A percentile compares a stretch with the other conserved stretches of the same genome.
These are phyloP conservation scores for Aphrophora alni DNA, from an alignment of 2,888 invertebrate genomes.

Conservation along the genomic window DNA sequence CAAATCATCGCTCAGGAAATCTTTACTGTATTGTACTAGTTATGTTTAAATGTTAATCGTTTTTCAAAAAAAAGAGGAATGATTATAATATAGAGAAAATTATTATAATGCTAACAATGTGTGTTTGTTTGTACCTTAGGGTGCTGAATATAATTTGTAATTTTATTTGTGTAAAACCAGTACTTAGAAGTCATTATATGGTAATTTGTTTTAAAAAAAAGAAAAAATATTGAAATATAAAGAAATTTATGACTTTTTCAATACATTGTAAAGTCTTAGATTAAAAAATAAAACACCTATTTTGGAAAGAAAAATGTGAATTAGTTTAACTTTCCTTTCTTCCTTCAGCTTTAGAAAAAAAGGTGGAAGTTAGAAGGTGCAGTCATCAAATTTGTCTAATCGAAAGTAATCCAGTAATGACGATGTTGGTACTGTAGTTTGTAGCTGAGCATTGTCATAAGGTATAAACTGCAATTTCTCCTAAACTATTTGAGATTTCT, in stretches of 20 bases:
- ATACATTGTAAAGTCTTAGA: conserved; percentile 48
- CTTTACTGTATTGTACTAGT: conserved; percentile 27
- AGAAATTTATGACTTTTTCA: conserved; percentile 44
- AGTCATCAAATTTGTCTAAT: too few relatives aligned
- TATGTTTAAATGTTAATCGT: conserved; percentile 31
- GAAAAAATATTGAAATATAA: conserved; percentile 41
- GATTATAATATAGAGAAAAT: not conserved
- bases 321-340: too few relatives aligned
- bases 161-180: conserved; percentile 40
- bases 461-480: too few relatives aligned
- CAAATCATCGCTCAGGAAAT: conserved; percentile 4
- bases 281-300: conserved; percentile 48
- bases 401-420: too few relatives aligned
- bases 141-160: conserved; percentile 39
- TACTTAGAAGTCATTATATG: conserved; percentile 41
- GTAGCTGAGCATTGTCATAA: too few relatives aligned
- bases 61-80: not conserved
- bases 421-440: too few relatives aligned
- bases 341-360: too few relatives aligned
- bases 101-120: not conserved
- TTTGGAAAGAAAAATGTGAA: conserved; percentile 43
- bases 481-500: too few relatives aligned
- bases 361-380: too few relatives aligned
- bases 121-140: conserved; percentile 42
- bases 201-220: conserved; percentile 36